Base-by-base conservation (phyloP, 2,888 invertebrate genomes). In the Petrolisthes cinctipes region DNA sequence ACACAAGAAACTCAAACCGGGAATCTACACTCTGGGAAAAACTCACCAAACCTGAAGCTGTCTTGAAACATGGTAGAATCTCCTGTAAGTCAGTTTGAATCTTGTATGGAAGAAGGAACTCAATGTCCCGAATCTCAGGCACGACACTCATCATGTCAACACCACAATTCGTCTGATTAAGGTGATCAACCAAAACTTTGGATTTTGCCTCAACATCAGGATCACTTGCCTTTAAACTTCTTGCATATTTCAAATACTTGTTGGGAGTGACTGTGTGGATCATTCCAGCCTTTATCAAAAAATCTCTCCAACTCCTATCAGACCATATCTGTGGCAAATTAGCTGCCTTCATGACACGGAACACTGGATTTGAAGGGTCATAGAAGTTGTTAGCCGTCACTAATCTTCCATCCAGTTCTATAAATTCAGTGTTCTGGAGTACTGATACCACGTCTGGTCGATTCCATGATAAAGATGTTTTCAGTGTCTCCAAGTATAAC, bases 211-310 rank as follows among this genome's bases (percentile, higher is more conserved):
- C 5, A 11, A 85, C 66, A 79, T 23, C 9, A 54, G 9, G 53
- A 57, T 80, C 85, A 5, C 37, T 20, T 17, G n/a, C 9, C 9
- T 61, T 66, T 68, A 85, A 71, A 51, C 61, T 66, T 0, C 37
- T 17, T 23, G 78, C 68, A 79, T 37, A 85, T 11, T 71, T 20
- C 7, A 85, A 7, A 71, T 54, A 85, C 80, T 61, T 68, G 5
- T 85, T 54, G 9, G 23, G 17, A 3, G 85, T 54, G 7, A 85
- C 79, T 51, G n/a, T 5, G 23, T 79, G 54, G 11, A 76, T 79
- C 85, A 85, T 66, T 51, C 85, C 85, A 5, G 79, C 85, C 54
- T 79, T 20, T 17, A 4, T 85, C 68, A 85, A 68, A 53, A 85
- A 23, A 11, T 20, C 7, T 11, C 20, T 11, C 85, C 85, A 85